Evolutionary conservation across 2,888 invertebrate genomes (phyloP), one percentile per base, ranked within the genome.

Genomic region (Gortyna flavago): DNA sequence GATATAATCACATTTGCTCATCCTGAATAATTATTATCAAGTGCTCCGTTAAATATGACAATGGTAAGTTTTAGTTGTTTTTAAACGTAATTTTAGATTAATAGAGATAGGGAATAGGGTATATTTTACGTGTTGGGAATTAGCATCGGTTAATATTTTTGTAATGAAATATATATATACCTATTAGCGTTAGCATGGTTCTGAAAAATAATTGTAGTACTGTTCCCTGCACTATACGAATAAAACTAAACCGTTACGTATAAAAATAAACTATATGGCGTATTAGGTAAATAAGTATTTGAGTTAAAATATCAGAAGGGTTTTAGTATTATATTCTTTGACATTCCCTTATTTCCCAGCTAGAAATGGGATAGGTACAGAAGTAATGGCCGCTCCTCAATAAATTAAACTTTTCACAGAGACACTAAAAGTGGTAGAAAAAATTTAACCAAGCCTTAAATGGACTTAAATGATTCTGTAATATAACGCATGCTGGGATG

Each of bases 21-120:
- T 85, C 79, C 88, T 90, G 85, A 91, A 89, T 85, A 89, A 89
- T 86, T 81, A 80, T 75, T 80, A 85, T 87, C 85, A 87, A 85
- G 80, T 91, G 88, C 85, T 88, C 88, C 84, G 80, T 90, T 79
- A 86, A 91, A 90, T 84, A 90, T 89, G 82, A 93, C 90, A 87
- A 94, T 95, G 95, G 95, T 95, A 86, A 95, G 95, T 94, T 77
- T 65, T 70, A 35, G 21, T 32, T 72, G 25, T 77, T 41, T 54
- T 68, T 35, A 9, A 54, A 51, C 16, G 7, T 54, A 29, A 1
- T 75, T 68, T 77, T 25, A 35, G n/a, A 44, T n/a, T 48, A 72
- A n/a, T 44, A 13, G 16, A 61, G 21, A 57, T n/a, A 44, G 16
- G 59, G n/a, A 38, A 57, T 72, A 21, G 11, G 25, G 25, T 0